Percentiles rank a stretch among this genome's conserved stretches.
These are phyloP conservation scores for Aleiodes alternator DNA, from an alignment of 2,888 invertebrate species.

Conservation along the genomic window DNA sequence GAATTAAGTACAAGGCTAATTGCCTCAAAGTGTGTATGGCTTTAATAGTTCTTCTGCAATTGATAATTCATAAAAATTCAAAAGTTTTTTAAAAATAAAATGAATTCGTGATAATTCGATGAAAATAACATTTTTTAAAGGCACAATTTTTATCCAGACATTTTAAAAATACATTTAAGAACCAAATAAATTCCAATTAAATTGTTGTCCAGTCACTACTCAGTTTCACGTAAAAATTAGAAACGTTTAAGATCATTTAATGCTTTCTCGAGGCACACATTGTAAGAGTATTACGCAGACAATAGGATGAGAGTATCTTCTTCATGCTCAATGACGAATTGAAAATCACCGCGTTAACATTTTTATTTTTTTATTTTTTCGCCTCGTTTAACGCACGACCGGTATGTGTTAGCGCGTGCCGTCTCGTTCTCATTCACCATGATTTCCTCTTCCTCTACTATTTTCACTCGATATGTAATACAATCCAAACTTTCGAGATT, in stretches of 20 bases:
- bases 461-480: constrained; percentile 37
- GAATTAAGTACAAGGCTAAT: constrained; percentile 20
- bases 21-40: neutral
- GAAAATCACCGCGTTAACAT: constrained; percentile 44
- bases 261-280: constrained; percentile 29
- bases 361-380: constrained; percentile 41
- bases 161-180: too few relatives aligned
- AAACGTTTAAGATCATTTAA: constrained; percentile 25
- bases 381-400: constrained; percentile 52
- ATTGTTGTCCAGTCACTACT: too few relatives aligned
- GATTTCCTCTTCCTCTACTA: constrained; percentile 38
- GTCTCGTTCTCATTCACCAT: constrained; percentile 60
- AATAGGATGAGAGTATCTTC: constrained; percentile 32
- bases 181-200: too few relatives aligned
- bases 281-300: constrained; percentile 7
- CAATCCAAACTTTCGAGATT: constrained; percentile 17
- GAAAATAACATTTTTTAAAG: neutral
- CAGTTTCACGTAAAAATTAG: constrained; percentile 5
- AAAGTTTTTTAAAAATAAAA: too few relatives aligned
- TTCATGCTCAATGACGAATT: constrained; percentile 55
- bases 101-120: neutral
- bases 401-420: constrained; percentile 51
- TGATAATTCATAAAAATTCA: too few relatives aligned
- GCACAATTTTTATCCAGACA: too few relatives aligned
- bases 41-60: too few relatives aligned